These are phyloP conservation scores for Lamellibrachia luymesi DNA, from an alignment of 1,140 invertebrate genomes.

Conservation along the genomic window DNA sequence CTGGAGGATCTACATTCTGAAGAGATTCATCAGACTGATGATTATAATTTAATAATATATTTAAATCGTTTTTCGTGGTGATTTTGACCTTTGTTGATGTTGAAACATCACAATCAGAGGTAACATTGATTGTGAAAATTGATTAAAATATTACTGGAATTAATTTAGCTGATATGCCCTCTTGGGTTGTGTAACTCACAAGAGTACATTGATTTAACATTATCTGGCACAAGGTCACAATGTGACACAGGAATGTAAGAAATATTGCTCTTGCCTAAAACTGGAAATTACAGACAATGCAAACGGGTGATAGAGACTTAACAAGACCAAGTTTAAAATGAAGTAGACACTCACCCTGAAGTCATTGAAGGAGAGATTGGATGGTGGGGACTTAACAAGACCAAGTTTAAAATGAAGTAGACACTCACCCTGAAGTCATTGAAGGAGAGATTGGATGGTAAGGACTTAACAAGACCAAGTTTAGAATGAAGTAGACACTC, in stretches of 20 bases:
- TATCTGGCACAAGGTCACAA: no score
- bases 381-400: background rate
- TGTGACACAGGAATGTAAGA: conserved; percentile 13
- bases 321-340: background rate
- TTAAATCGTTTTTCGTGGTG: no score
- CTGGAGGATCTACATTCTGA: no score
- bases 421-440: conserved; percentile 36
- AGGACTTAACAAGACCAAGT: background rate
- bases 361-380: background rate
- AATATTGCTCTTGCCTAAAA: conserved; percentile 2
- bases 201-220: no score
- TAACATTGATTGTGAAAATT: no score
- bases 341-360: conserved; percentile 35
- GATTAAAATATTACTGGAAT: no score
- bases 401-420: background rate
- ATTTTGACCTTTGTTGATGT: no score
- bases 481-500: conserved; percentile 26
- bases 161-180: no score
- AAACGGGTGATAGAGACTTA: background rate
- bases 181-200: no score
- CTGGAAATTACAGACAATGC: background rate
- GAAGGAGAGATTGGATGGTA: background rate
- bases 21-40: no score
- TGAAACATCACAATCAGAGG: no score
- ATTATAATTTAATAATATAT: no score